Base-by-base conservation (phyloP, 2,113 vertebrate species). In the Sinocyclocheilus maitianheensis region DNA sequence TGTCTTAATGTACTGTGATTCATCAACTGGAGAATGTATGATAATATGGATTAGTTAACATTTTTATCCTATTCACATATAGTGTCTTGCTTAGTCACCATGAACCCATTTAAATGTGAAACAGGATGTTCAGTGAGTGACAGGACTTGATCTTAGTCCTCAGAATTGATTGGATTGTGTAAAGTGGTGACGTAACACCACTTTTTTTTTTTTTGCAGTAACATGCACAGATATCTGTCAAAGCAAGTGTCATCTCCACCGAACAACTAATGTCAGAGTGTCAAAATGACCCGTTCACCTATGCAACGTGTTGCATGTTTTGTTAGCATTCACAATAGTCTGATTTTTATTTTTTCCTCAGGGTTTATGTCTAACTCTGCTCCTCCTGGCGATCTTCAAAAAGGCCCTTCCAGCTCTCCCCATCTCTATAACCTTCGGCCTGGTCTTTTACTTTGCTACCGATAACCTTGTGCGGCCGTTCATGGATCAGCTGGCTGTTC, bases 371-470 rank as follows among this genome's bases (percentile, higher is more conserved):
- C 97, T 99, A 93, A 99, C 98, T 14, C 95, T 99, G 46, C 92
- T 99, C 37, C 97, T 99, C 81, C 96, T 99, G 77, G 98, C 98
- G 93, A 99, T 99, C 94, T 99, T 99, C 93, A 99, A 99, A 94
- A 99, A 99, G 90, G 98, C 98, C 3, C 96, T 99, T 87, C 98
- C 98, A 62, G 98, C 98, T 76, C 96, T 99, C 86, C 98, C 98
- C 83, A 99, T 99, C 93, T 99, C 98, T 77, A 99, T 99, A 84
- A 99, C 98, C 4, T 99, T 99, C 60, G 98, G 98, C 91, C 95
- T 99, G 51, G 96, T 99, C 92, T 99, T 99, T 94, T 99, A 99
- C 93, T 99, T 99, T 78, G 98, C 98, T 90, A 99, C 98, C 79
- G 98, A 99, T 93, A 97, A 99, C 93, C 93, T 99, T 90, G 97